These are phyloP conservation scores for Hippoglossus hippoglossus DNA, from an alignment of 2,797 vertebrate genomes.

Conservation along the genomic window DNA sequence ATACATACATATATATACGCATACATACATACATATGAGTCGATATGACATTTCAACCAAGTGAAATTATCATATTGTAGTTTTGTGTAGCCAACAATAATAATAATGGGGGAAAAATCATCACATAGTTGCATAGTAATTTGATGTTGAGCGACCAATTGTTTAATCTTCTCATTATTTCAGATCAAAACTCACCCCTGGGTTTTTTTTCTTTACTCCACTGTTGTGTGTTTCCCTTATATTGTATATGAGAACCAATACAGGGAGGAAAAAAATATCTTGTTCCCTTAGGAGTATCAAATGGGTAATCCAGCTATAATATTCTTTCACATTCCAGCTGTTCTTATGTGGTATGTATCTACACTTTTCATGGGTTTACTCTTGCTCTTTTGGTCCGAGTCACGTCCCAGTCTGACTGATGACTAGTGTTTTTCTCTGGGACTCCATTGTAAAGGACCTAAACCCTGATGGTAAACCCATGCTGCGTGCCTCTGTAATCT, in stretches of 20 bases:
- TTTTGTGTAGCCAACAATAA: no score
- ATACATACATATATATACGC: no score
- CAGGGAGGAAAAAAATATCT: not conserved
- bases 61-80: no score
- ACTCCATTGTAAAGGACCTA: conserved; percentile 21
- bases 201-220: no score
- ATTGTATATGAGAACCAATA: not conserved
- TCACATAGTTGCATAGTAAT: no score
- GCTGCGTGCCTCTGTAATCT: conserved; percentile 56
- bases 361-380: conserved; percentile 1
- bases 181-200: no score
- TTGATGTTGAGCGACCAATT: no score
- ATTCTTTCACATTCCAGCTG: not conserved
- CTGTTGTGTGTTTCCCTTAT: not conserved
- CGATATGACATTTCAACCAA: no score
- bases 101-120: no score
- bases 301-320: not conserved
- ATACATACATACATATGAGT: no score
- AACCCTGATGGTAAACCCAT: conserved; percentile 38
- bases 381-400: not conserved
- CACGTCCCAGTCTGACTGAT: not conserved
- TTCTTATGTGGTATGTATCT: not conserved
- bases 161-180: no score
- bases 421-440: conserved; percentile 20
- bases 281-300: not conserved